Evolutionary conservation across 2,113 vertebrate species (phyloP), one percentile per base, ranked within the genome.

Genomic region (Rhabdornis inornatus): DNA sequence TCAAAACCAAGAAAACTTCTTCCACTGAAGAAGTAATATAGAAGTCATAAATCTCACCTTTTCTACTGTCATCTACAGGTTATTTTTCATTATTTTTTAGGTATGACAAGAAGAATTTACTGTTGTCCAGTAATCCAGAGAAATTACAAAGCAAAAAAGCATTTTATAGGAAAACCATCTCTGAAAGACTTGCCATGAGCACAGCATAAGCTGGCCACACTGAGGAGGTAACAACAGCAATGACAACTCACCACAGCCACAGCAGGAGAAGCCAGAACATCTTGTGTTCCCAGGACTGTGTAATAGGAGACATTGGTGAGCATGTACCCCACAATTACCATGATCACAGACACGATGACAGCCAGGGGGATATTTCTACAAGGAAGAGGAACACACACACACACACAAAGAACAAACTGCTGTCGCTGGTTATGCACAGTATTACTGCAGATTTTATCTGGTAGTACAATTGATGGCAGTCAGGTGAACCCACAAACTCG

Each of bases 221-320:
- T 11, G 9, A 57, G 57, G 74, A 63, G 57, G 5, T n/a, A 50
- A 63, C 2, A 1, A 9, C 2, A 57, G 25, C 44, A 37, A 22
- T 45, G 23, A 49, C 7, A 6, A 91, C 97, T 97, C 84, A 98
- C 98, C 96, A 98, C 97, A 86, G 98, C 98, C 27, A 98, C 98
- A 33, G 98, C 98, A 84, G 96, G 95, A 81, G 97, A 98, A 71
- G 95, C 95, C 95, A 98, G 86, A 66, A 98, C 95, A 2, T 97
- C 97, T 71, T 95, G 49, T 15, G 61, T 92, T 83, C 96, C 97
- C 89, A 98, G 85, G 80, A 97, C 94, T 0, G 97, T 97, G 86
- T 98, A 98, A 87, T 98, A 98, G 53, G 98, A 95, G 79, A 98
- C 23, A 0, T 98, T 98, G 86, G 97, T 97, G 77, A 98, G 96